These are phyloP conservation scores for Dryas iulia DNA, from an alignment of 1,140 invertebrate species.

Conservation along the genomic window DNA sequence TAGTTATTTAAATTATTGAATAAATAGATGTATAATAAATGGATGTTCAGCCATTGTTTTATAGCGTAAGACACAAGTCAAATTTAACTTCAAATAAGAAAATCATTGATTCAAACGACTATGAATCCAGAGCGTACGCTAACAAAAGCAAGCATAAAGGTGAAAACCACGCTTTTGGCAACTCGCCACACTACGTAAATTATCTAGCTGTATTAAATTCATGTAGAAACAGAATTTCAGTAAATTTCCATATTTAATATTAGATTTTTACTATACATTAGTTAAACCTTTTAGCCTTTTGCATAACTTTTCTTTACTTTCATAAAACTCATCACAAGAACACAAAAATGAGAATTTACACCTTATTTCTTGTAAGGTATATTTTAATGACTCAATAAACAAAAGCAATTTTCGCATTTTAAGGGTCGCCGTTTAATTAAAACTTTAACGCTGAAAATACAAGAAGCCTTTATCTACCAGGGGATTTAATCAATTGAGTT, in stretches of 20 bases:
- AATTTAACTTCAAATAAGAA: too few relatives aligned
- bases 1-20: too few relatives aligned
- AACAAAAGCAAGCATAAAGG: constrained; percentile 22
- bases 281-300: background rate
- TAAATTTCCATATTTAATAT: background rate
- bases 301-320: background rate
- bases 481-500: constrained; percentile 31
- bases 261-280: background rate
- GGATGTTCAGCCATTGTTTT: too few relatives aligned
- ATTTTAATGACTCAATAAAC: constrained; percentile 33
- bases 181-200: constrained; percentile 33
- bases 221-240: background rate
- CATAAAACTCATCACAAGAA: background rate
- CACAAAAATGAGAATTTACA: constrained; percentile 12
- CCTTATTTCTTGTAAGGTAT: constrained; percentile 20
- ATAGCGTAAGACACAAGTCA: too few relatives aligned
- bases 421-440: constrained; percentile 33
- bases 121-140: constrained; percentile 29
- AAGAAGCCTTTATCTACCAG: constrained; percentile 22
- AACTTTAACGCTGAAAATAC: constrained; percentile 30
- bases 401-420: constrained; percentile 30
- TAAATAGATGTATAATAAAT: too few relatives aligned
- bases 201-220: constrained; percentile 32
- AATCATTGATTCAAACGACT: constrained; percentile 20
- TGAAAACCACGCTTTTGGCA: constrained; percentile 36